A percentile compares a stretch with the other conserved stretches of the same genome.
These are phyloP conservation scores for Sebastolobus alascanus DNA, from an alignment of 2,797 vertebrate genomes.

Conservation along the genomic window DNA sequence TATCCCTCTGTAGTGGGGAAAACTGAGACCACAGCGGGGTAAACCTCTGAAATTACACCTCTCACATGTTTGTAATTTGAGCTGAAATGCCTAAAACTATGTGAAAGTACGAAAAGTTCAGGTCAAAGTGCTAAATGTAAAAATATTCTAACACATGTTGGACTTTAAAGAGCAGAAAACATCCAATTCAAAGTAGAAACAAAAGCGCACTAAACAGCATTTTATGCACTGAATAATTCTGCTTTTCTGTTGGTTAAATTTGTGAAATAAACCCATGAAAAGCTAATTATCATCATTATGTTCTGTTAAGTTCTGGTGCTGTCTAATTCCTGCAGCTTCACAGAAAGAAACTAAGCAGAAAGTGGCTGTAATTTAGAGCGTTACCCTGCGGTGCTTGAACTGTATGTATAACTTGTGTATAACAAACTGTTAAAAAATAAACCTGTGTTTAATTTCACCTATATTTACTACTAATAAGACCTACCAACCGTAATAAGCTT, in stretches of 20 bases:
- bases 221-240: constrained; percentile 48
- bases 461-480: constrained; percentile 80
- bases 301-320: neutral
- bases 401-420: constrained; percentile 88
- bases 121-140: neutral
- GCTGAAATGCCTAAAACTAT: neutral
- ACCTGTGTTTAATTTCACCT: constrained; percentile 85
- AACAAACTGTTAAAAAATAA: constrained; percentile 84
- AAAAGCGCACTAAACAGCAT: neutral
- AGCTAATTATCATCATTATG: neutral
- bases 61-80: neutral
- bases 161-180: neutral
- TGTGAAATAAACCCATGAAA: constrained; percentile 12
- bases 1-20: constrained; percentile 87
- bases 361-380: constrained; percentile 38
- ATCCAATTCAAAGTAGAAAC: constrained; percentile 1
- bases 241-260: constrained; percentile 21
- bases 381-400: constrained; percentile 86
- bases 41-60: constrained; percentile 33
- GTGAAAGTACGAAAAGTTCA: neutral
- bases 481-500: constrained; percentile 82
- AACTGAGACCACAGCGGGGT: constrained; percentile 81
- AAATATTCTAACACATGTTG: neutral
- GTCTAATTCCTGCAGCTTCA: constrained; percentile 46
- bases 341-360: neutral